Evolutionary conservation across 2,888 invertebrate genomes (phyloP), one percentile per base, ranked within the genome.

Genomic region (Lochmaea crataegi): DNA sequence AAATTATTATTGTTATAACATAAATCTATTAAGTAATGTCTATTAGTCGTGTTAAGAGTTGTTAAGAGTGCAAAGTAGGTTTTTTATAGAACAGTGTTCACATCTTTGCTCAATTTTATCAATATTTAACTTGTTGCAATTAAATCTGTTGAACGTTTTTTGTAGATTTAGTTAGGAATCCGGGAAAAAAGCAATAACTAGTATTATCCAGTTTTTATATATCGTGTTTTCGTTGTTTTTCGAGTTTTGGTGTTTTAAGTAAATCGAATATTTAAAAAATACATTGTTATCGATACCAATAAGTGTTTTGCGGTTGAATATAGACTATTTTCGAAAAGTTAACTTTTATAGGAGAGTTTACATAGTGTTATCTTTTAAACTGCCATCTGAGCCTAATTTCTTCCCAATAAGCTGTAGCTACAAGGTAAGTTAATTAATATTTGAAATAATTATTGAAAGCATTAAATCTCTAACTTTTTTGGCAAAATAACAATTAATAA

Each of bases 101-200:
- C 10, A 18, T 18, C 10, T 63, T 63, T 63, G 61, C 61, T 63
- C 61, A 63, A 63, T 63, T 63, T 42, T 63, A 63, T 63, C 61
- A 63, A 63, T 42, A 41, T 18, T 16, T 16, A 18, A 63, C 61
- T 63, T 63, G 61, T 63, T 63, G 61, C 61, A 63, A 53, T 18
- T 63, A 11, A 42, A 12, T 11, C 16, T 63, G 42, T 63, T 63
- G 61, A 18, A 60, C 32, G 14, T 32, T 32, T 32, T 60, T 60
- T 60, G 5, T 45, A 16, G 14, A 14, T 58, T 58, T 7, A 2
- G 14, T 11, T 26, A 1, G 7, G n/a, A 51, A 16, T n/a, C 6
- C 0, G 4, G 32, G 1, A 38, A 38, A 38, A 38, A 38, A 38
- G 48, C 48, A 48, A 48, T 48, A 48, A 48, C 0, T 57, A 57